Percentiles rank a stretch among this genome's conserved stretches.
Evolutionary conservation across 2,797 vertebrate species (phyloP).

Genomic region (Tolypeutes matacus): DNA sequence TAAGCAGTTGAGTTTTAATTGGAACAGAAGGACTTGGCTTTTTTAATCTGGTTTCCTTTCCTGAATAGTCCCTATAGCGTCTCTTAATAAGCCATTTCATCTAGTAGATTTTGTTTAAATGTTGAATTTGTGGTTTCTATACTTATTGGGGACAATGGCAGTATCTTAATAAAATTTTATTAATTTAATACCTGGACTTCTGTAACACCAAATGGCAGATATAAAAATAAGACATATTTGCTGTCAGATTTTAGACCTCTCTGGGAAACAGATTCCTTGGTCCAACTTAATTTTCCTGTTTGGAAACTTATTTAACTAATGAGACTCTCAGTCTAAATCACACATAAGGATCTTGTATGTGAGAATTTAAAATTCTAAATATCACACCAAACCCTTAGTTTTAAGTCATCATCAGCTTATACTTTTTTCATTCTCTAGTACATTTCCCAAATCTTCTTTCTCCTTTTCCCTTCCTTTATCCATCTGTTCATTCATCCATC

Average conservation of each 20-base stretch:
- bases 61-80: neutral
- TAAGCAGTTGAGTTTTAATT: constrained; percentile 67
- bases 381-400: neutral
- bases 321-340: neutral
- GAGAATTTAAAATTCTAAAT: constrained; percentile 12
- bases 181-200: constrained; percentile 54
- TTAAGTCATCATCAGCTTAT: neutral
- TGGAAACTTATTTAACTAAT: constrained; percentile 26
- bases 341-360: neutral
- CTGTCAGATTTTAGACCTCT: constrained; percentile 44
- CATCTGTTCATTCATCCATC: neutral
- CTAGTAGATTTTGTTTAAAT: constrained; percentile 58
- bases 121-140: constrained; percentile 44
- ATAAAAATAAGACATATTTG: constrained; percentile 62
- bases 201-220: neutral
- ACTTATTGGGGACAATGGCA: neutral
- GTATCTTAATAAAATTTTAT: constrained; percentile 43
- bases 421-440: neutral
- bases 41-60: constrained; percentile 26
- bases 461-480: neutral
- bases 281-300: constrained; percentile 34
- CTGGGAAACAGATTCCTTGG: constrained; percentile 26
- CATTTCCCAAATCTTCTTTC: neutral
- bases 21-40: constrained; percentile 44
- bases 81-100: constrained; percentile 57